These are phyloP conservation scores for Zonotrichia albicollis DNA, from an alignment of 2,797 vertebrate species.

Conservation along the genomic window DNA sequence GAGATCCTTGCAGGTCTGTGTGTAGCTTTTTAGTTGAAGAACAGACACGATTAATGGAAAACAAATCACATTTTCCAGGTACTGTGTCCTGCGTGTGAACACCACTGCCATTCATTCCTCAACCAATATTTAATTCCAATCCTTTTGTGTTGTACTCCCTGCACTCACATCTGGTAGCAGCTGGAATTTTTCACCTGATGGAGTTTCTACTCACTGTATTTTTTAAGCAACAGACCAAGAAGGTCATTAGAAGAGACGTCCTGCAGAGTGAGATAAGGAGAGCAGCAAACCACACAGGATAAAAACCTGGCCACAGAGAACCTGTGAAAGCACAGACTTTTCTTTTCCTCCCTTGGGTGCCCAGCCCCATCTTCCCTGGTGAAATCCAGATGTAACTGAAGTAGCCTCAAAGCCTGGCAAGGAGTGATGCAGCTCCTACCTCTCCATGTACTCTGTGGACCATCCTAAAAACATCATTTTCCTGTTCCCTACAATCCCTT, in stretches of 20 bases:
- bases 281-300: background rate
- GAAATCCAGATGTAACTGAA: background rate
- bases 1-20: background rate
- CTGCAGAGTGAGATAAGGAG: rapidly evolving
- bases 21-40: background rate
- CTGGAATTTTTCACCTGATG: background rate
- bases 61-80: background rate
- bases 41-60: background rate
- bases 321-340: background rate
- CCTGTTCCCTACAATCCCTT: background rate
- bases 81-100: rapidly evolving
- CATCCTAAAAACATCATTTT: background rate
- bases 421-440: background rate
- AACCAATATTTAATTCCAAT: background rate
- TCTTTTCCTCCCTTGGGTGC: background rate
- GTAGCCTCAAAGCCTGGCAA: background rate
- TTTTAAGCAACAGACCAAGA: background rate
- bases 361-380: background rate
- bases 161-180: background rate
- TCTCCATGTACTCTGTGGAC: rapidly evolving
- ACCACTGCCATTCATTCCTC: background rate
- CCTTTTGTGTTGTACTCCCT: background rate
- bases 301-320: background rate
- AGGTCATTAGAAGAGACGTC: background rate
- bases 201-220: background rate